Conservation (phyloP, 2,113 vertebrate genomes). For the Motacilla tschutschensis region DNA sequence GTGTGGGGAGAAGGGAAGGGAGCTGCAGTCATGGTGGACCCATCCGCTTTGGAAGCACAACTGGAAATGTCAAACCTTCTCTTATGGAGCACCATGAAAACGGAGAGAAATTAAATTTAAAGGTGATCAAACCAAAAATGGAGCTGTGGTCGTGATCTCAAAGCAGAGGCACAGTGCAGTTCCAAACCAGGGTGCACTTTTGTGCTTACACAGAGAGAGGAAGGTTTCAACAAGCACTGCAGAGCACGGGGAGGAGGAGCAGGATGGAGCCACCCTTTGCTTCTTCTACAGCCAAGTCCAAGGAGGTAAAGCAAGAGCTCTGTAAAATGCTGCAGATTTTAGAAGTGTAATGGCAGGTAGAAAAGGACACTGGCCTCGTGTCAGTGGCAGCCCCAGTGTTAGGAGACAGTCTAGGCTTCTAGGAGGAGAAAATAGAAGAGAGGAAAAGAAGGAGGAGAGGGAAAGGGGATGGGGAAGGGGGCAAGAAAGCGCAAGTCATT, state of each 20-base stretch:
- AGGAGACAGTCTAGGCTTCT: constrained; percentile 80
- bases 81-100: not conserved
- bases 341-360: constrained; percentile 74
- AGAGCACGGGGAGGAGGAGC: constrained; percentile 58
- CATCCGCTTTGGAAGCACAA: constrained; percentile 41
- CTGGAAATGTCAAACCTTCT: not conserved
- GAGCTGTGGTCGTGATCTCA: constrained; percentile 9
- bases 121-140: constrained; percentile 14
- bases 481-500: constrained; percentile 76
- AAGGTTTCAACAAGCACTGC: constrained; percentile 72
- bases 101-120: constrained; percentile 10
- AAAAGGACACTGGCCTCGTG: constrained; percentile 71
- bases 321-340: constrained; percentile 73
- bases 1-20: not conserved
- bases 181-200: not conserved
- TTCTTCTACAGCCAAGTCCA: constrained; percentile 73
- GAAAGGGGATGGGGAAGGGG: constrained; percentile 60
- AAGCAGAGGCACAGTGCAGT: constrained; percentile 6
- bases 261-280: constrained; percentile 60
- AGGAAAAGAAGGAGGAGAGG: constrained; percentile 32
- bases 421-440: constrained; percentile 76
- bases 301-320: constrained; percentile 75
- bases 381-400: constrained; percentile 73
- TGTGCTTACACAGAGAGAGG: constrained; percentile 67
- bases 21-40: constrained; percentile 45